Base-by-base conservation (phyloP, 2,888 invertebrate genomes). In the Epicampocera succincta region DNA sequence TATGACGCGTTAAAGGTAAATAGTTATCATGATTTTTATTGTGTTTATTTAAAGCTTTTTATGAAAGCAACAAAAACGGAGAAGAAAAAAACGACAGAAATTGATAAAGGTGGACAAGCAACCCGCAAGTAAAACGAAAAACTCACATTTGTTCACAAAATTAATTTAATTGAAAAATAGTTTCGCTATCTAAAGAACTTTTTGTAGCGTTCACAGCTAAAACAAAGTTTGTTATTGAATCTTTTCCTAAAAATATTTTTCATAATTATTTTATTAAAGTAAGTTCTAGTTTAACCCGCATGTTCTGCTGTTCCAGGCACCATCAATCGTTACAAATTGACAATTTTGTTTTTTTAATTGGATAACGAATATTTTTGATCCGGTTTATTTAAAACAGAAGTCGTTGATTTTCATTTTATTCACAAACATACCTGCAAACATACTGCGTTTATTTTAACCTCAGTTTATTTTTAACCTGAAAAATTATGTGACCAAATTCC, bases 321-420 rank as follows among this genome's bases (percentile, higher is more conserved):
- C 33, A 78, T 78, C 65, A 72, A 78, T 78, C 77, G 71, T 72
- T 58, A 50, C 65, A 60, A 61, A 66, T 58, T 78, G 72, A 78
- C 72, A 78, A 66, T 60, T 72, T 78, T 78, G 25, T 66, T 72
- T 65, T 19, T 29, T 52, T 72, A 60, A 72, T 65, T 72, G 72
- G 58, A 65, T 71, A 71, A 42, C 46, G 58, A 40, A 65, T 71
- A 65, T 48, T 65, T 76, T 63, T 65, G 19, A 58, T 65, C 33
- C 42, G 21, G 19, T 50, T 71, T 46, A 40, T 17, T 52, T 13
- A 44, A 54, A 61, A 40, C 12, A 19, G n/a, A 40, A 19, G 17
- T 44, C n/a, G 13, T 54, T 25, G 19, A 6, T 56, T 52, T 54
- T 25, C n/a, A 6, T 56, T 52, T 61, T 77, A 40, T 71, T 58